Evolutionary conservation across 2,113 vertebrate genomes (phyloP).

Genomic region (Naja naja): DNA sequence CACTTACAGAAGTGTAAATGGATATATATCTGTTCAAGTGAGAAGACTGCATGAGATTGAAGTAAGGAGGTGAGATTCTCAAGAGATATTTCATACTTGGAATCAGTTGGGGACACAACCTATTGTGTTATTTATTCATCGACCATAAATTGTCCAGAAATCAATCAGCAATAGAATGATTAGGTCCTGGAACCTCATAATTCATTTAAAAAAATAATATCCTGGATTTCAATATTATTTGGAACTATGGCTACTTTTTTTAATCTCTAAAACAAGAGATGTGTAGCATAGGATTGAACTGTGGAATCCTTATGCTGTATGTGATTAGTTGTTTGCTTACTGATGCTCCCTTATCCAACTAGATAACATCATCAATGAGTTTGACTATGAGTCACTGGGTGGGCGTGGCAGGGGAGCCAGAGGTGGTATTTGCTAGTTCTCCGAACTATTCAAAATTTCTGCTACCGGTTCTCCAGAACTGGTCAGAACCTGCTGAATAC

Average conservation of each 20-base stretch:
- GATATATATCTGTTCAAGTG: conserved; percentile 29
- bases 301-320: not conserved
- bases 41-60: conserved; percentile 8
- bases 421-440: too few relatives aligned
- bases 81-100: not conserved
- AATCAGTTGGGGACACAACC: conserved; percentile 32
- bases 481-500: too few relatives aligned
- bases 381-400: not conserved
- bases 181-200: not conserved
- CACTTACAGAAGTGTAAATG: conserved; percentile 26
- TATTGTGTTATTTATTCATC: conserved; percentile 13
- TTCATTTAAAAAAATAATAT: not conserved
- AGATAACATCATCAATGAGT: not conserved
- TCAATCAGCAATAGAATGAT: not conserved
- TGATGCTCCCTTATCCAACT: not conserved
- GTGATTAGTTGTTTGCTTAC: not conserved
- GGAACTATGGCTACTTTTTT: not conserved
- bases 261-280: not conserved
- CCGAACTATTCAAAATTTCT: too few relatives aligned
- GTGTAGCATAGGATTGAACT: not conserved
- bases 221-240: not conserved
- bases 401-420: too few relatives aligned
- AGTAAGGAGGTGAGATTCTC: conserved; percentile 16
- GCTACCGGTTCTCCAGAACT: too few relatives aligned
- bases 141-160: conserved; percentile 4